Evolutionary conservation across 2,797 vertebrate species (phyloP), one percentile per base, ranked within the genome.

Genomic region (Urosaurus nigricauda): DNA sequence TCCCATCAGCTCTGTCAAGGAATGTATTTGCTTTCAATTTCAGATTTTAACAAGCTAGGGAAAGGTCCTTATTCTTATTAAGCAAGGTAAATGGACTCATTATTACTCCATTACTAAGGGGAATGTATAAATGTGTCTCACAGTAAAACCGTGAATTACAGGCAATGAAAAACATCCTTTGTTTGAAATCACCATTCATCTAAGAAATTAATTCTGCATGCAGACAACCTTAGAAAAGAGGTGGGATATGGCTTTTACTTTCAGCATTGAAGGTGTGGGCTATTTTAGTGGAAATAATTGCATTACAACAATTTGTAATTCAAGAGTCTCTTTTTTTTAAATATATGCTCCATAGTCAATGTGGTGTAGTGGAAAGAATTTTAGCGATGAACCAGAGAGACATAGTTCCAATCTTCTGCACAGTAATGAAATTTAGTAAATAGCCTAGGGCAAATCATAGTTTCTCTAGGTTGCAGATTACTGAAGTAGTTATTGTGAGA

Each of bases 11-110:
- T 68, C 65, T 68, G 65, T 32, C 29, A 32, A 68, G 32, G 65
- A 68, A 68, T 32, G 2, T 68, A 68, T 68, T 88, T 3, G 35
- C 83, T 8, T 17, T 89, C 82, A 83, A 74, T 85, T 79, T 40
- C 51, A n/a, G 65, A 51, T 92, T 21, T 29, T 43, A 17, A 43
- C 60, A 83, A 63, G 80, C 24, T 82, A 82, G 29, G 40, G 43
- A 83, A 83, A 11, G 29, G 29, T 47, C 37, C 40, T 68, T 29
- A 47, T 32, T 40, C 58, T 82, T 83, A 43, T 68, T 68, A 68
- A 83, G 14, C 40, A 63, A 83, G 37, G 60, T 65, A 43, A 68
- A 83, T 43, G 13, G 37, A 65, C 14, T 26, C 12, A 63, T 79
- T 65, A 82, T 21, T 79, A n/a, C 26, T 79, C 47, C n/a, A n/a